Base-by-base conservation (phyloP, 2,113 vertebrate genomes). In the Melanotaenia duboulayi region DNA sequence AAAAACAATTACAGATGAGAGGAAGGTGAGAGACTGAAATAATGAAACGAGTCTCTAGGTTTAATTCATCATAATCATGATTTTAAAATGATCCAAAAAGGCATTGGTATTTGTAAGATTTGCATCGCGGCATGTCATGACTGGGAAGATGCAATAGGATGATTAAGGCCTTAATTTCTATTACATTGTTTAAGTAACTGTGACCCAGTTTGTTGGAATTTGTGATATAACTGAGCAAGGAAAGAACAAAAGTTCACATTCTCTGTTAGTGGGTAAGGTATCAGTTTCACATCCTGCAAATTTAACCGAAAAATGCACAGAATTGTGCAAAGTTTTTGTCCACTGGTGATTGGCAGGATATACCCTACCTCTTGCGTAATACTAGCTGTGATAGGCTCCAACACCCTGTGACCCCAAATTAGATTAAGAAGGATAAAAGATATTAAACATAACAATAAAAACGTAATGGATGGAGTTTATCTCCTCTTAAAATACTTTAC, bases 31-130 rank as follows among this genome's bases (percentile, higher is more conserved):
- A 32, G 13, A 64, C 23, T 44, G 17, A 69, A 81, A 69, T 22
- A 71, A 59, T 74, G n/a, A 42, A 82, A 87, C 42, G n/a, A 58
- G 58, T 72, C 81, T 71, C 84, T 11, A 16, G 66, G 65, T 77
- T 62, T 19, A 75, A 56, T 83, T 71, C 12, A 25, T 17, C 62
- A 50, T 58, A 59, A 57, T 82, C 42, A n/a, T 37, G 65, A 68
- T 60, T 66, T 66, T 66, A 60, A 70, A 74, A 79, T 65, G 52
- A 77, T 70, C 50, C 74, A 76, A 72, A 66, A 42, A 2, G 42
- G 51, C 16, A 51, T 25, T 79, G 66, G 63, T 35, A 65, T 64
- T 65, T 42, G 59, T 72, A 42, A 22, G 23, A 79, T 40, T 75
- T 64, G 70, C 37, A 55, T n/a, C 62, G 71, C 59, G 62, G 64